phyloP scores from a whole-genome alignment of 2,113 vertebrate species.

The Peromyscus leucopus region DNA sequence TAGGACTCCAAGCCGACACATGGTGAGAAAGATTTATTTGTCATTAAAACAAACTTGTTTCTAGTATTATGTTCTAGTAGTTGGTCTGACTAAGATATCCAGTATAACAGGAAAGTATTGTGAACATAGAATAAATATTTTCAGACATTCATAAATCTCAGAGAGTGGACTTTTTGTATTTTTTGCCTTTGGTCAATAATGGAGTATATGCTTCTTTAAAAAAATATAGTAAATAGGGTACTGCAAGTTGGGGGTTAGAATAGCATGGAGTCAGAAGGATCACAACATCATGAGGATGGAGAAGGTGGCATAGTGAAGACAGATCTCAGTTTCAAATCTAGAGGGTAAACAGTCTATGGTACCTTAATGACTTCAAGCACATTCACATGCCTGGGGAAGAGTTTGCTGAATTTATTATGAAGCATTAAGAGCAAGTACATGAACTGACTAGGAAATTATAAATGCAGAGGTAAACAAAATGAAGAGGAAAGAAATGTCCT shows the following conservation, averaged over 20 bases:
- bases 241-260: no score
- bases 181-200: neutral
- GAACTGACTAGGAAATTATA: neutral
- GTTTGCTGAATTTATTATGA: constrained; percentile 19
- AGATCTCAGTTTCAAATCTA: neutral
- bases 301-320: neutral
- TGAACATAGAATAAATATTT: neutral
- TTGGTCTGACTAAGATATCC: neutral
- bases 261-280: neutral
- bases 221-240: neutral
- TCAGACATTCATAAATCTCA: neutral
- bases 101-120: neutral
- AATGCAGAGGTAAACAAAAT: neutral
- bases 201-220: neutral
- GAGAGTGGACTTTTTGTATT: neutral
- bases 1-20: no score
- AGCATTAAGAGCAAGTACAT: neutral
- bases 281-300: neutral
- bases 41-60: neutral
- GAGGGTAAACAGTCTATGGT: neutral
- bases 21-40: neutral
- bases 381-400: neutral
- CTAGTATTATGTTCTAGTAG: neutral
- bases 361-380: neutral
- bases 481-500: neutral